Base-by-base conservation (phyloP, 2,113 vertebrate genomes). In the Xiphophorus couchianus region DNA sequence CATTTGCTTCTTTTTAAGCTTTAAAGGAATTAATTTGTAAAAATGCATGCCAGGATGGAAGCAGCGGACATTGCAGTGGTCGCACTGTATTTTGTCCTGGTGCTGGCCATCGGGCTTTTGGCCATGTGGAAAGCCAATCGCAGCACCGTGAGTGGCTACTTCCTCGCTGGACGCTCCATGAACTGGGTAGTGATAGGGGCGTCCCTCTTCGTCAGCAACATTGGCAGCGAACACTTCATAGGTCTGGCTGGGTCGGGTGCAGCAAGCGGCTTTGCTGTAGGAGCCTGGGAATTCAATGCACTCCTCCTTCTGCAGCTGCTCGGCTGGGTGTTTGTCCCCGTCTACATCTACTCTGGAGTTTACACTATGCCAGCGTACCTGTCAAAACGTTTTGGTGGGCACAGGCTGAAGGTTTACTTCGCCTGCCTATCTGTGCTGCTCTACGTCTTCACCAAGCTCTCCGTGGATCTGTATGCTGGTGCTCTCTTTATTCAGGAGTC, bases 211-310 rank as follows among this genome's bases (percentile, higher is more conserved):
- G 98, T 99, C 91, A 99, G 98, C 94, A 99, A 99, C 95, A 99
- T 99, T 87, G 98, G 98, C 94, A 99, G 98, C 78, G 98, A 99
- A 93, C 98, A 99, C 92, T 99, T 99, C 95, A 98, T 99, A 91
- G 98, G 98, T 89, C 95, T 99, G 82, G 98, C 98, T 78, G 98
- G 98, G 86, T 99, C 98, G 48, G 98, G 98, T 94, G 98, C 98
- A 35, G 98, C 97, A 0, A 98, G 98, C 77, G 98, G 98, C 91
- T 98, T 96, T 93, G 98, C 98, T 76, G 98, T 99, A 66, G 98
- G 96, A 61, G 98, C 98, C 0, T 99, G 98, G 98, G 98, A 99
- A 69, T 97, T 99, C 93, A 99, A 99, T 88, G 97, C 98, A 82
- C 95, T 99, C 87, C 93, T 99, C 83, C 96, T 99, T 84, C 94